A percentile compares a stretch with the other conserved stretches of the same genome.
phyloP scores from a whole-genome alignment of 2,113 vertebrate genomes.

The Lasiurus cinereus region DNA sequence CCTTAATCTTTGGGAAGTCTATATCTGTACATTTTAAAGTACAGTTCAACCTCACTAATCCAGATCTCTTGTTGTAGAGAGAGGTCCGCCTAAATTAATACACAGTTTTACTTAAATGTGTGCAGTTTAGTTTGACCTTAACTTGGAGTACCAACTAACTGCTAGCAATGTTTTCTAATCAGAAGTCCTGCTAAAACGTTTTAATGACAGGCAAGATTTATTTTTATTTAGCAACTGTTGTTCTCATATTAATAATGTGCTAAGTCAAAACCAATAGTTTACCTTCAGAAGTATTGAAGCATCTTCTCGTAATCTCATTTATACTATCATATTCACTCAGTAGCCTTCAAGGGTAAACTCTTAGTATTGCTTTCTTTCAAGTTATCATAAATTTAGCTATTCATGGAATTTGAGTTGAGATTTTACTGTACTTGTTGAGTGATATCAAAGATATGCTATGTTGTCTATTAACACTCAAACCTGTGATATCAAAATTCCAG shows the following conservation, averaged over 20 bases:
- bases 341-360: slow-evolving; percentile 39
- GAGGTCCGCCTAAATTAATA: neutral
- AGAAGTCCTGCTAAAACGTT: slow-evolving; percentile 38
- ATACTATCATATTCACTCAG: slow-evolving; percentile 44
- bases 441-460: neutral
- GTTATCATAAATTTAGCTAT: slow-evolving; percentile 6
- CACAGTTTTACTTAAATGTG: neutral
- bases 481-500: slow-evolving; percentile 10
- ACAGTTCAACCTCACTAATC: slow-evolving; percentile 75
- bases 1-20: slow-evolving; percentile 1
- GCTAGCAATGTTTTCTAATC: slow-evolving; percentile 48
- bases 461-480: slow-evolving; percentile 44
- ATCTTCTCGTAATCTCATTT: slow-evolving; percentile 15
- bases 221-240: slow-evolving; percentile 8
- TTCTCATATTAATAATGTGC: slow-evolving; percentile 38
- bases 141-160: slow-evolving; percentile 40
- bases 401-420: slow-evolving; percentile 59
- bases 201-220: neutral
- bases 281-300: neutral
- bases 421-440: slow-evolving; percentile 72
- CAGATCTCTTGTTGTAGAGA: slow-evolving; percentile 28
- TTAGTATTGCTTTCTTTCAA: neutral
- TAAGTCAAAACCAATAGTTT: slow-evolving; percentile 21
- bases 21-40: slow-evolving; percentile 51
- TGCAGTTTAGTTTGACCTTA: slow-evolving; percentile 19